Conservation (phyloP, 2,113 vertebrate genomes). For the Indri indri region DNA sequence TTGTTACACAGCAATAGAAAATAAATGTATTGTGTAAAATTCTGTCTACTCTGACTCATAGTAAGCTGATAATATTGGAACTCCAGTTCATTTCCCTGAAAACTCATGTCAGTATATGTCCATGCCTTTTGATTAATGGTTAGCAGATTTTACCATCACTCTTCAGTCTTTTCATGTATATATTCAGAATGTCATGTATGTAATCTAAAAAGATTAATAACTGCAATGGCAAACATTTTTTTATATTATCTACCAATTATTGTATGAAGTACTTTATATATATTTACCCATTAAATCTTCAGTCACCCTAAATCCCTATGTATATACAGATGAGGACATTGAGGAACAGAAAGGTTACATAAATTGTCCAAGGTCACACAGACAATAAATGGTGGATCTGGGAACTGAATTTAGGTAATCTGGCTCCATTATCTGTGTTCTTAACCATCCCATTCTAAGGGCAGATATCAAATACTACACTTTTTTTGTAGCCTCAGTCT, state of each 20-base stretch:
- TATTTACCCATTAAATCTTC: neutral
- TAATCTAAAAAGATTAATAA: neutral
- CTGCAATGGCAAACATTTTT: neutral
- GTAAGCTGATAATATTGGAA: neutral
- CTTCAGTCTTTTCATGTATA: neutral
- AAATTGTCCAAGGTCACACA: neutral
- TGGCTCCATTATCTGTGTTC: neutral
- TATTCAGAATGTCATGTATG: neutral
- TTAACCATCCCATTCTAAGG: neutral
- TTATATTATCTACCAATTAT: neutral
- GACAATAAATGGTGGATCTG: neutral
- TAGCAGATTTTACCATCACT: neutral
- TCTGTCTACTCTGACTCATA: neutral
- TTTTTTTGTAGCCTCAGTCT: neutral
- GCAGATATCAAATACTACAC: neutral
- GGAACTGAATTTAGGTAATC: neutral
- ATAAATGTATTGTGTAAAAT: neutral
- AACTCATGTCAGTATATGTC: neutral
- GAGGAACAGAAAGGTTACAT: neutral
- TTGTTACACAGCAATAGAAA: neutral
- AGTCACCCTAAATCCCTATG: neutral
- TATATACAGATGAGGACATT: neutral
- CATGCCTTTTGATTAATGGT: neutral
- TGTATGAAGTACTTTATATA: neutral
- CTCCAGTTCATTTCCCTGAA: neutral